Base-by-base conservation (phyloP, 2,888 invertebrate genomes). In the Scotopteryx bipunctaria region DNA sequence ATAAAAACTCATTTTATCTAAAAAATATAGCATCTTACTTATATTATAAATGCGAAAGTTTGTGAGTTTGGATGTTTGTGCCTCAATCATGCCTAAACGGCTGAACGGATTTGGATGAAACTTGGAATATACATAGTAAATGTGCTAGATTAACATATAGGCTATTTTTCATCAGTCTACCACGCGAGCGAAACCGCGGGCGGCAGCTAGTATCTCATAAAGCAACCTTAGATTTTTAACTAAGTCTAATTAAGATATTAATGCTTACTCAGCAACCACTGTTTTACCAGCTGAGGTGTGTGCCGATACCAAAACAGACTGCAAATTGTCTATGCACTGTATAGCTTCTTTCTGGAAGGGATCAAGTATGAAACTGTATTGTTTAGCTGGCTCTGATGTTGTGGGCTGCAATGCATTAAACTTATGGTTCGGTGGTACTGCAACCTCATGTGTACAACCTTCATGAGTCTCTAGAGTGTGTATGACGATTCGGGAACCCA, bases 231-330 rank as follows among this genome's bases (percentile, higher is more conserved):
- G n/a, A n/a, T n/a, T 19, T 19, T 5, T 2, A 2, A 5, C 19
- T 19, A 5, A 2, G 4, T 11, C 13, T 2, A 19, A 9, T 19
- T 19, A 13, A 13, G 8, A 29, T 11, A 8, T 6, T 9, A 11
- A 37, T 48, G 84, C 96, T 93, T 92, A 99, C 96, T 99, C 98
- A 2, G 99, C 99, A 4, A 99, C 99, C 1, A 99, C 99, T 47
- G 99, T 99, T 93, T 99, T 99, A 42, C 99, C 99, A 35, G 99
- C 99, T 2, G 99, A 99, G 0, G 99, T 99, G 78, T 99, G 99
- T 4, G 99, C 99, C 1, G 99, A 99, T 0, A 99, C 99, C 32
- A 99, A 91, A 3, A 99, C 99, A 5, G 99, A 99, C 77, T 99
- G 99, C 74, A 97, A 95, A 82, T 99, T 99, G 76, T 99, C 99